These are phyloP conservation scores for Megamerina dolium DNA, from an alignment of 2,888 invertebrate genomes.

Conservation along the genomic window DNA sequence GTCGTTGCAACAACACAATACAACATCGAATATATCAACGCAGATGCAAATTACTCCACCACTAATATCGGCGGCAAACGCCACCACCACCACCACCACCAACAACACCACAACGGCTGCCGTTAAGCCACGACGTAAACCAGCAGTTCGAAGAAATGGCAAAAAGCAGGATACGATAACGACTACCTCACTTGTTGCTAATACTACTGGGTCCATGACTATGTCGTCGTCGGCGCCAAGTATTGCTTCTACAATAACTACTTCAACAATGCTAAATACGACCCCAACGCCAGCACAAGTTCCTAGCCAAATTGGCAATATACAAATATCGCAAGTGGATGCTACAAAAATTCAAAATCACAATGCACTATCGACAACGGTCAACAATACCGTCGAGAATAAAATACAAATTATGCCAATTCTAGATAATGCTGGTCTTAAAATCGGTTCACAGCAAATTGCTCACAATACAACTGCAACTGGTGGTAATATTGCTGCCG, in stretches of 20 bases:
- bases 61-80: constrained; percentile 14
- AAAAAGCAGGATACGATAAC: constrained; percentile 40
- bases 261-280: constrained; percentile 11
- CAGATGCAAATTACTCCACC: background rate
- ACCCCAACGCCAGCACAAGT: constrained; percentile 37
- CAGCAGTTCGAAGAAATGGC: constrained; percentile 41
- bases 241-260: constrained; percentile 19
- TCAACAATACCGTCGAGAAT: constrained; percentile 46
- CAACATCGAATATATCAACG: background rate
- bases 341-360: constrained; percentile 34
- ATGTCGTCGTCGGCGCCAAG: constrained; percentile 8
- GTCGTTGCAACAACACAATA: constrained; percentile 8
- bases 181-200: constrained; percentile 4
- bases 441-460: constrained; percentile 12
- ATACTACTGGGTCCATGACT: constrained; percentile 2
- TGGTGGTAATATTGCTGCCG: constrained; percentile 16
- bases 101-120: constrained; percentile 35
- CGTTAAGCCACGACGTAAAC: constrained; percentile 46
- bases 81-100: constrained; percentile 18
- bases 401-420: constrained; percentile 51
- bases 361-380: constrained; percentile 31
- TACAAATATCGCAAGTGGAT: constrained; percentile 50
- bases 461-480: constrained; percentile 13
- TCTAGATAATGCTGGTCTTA: constrained; percentile 23
- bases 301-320: constrained; percentile 51